Conservation (phyloP, 2,888 invertebrate genomes). For the Exephanes ischioxanthus region DNA sequence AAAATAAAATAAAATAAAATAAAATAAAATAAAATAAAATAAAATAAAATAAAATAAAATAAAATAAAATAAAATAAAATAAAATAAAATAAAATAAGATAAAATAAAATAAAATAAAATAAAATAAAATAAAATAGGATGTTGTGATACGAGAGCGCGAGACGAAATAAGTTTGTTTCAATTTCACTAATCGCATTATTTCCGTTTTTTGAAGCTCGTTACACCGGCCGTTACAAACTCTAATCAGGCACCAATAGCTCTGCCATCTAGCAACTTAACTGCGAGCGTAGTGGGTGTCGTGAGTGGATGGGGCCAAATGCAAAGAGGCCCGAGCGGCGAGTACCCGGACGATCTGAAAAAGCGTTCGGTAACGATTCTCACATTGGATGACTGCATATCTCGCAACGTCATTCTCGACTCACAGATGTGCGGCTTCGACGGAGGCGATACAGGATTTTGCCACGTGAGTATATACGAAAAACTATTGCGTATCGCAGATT, state of each 20-base stretch:
- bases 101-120: too few relatives aligned
- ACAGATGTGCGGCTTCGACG: slow-evolving; percentile 66
- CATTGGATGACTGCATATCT: slow-evolving; percentile 59
- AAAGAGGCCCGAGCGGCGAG: slow-evolving; percentile 5
- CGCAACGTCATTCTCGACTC: slow-evolving; percentile 55
- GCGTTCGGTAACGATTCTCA: slow-evolving; percentile 59
- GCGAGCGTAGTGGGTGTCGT: slow-evolving; percentile 58
- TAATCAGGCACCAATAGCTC: slow-evolving; percentile 61
- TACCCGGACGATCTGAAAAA: slow-evolving; percentile 63
- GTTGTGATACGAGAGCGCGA: too few relatives aligned
- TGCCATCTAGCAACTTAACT: slow-evolving; percentile 61
- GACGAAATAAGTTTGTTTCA: not conserved
- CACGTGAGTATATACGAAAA: slow-evolving; percentile 54
- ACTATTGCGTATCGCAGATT: too few relatives aligned
- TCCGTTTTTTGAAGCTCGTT: slow-evolving; percentile 49
- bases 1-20: too few relatives aligned
- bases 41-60: too few relatives aligned
- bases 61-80: too few relatives aligned
- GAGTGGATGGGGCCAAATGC: slow-evolving; percentile 68
- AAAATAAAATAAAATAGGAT: too few relatives aligned
- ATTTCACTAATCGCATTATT: not conserved
- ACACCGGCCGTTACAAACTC: slow-evolving; percentile 47
- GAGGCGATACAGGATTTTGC: slow-evolving; percentile 65
- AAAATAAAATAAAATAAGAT: too few relatives aligned
- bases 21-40: too few relatives aligned